Evolutionary conservation across 2,797 vertebrate species (phyloP).

Genomic region (Dendrocincla fuliginosa): DNA sequence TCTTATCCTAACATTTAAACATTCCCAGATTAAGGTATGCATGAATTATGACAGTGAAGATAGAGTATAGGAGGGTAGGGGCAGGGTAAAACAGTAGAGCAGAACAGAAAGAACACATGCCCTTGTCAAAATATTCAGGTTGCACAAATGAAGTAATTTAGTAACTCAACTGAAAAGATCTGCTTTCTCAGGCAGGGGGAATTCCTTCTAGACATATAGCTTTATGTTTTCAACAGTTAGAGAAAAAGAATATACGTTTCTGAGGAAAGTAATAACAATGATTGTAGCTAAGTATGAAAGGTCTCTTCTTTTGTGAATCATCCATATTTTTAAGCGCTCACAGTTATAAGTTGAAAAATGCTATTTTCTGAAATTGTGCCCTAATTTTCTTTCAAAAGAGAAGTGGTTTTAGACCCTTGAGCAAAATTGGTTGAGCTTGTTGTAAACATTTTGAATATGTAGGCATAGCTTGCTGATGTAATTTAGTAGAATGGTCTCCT

Average conservation of each 20-base stretch:
- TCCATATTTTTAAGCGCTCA: neutral
- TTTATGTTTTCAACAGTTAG: neutral
- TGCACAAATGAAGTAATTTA: conserved; percentile 4
- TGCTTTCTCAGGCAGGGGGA: neutral
- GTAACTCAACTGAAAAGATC: neutral
- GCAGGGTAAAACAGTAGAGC: neutral
- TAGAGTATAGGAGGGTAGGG: neutral
- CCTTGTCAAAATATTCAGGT: conserved; percentile 31
- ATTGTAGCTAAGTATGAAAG: neutral
- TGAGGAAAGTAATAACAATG: neutral
- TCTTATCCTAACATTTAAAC: neutral
- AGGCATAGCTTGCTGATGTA: neutral
- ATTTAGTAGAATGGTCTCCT: neutral
- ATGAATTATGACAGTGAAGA: neutral
- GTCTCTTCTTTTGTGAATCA: neutral
- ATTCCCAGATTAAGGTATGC: neutral
- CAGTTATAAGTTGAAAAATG: neutral
- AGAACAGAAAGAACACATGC: neutral
- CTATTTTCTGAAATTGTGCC: neutral
- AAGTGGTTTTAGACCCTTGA: neutral
- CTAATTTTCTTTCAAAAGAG: neutral
- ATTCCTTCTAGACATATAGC: neutral
- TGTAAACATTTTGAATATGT: neutral
- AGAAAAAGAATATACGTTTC: neutral
- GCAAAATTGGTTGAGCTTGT: neutral